Evolutionary conservation across 1,140 invertebrate genomes (phyloP).

Genomic region (Drosophila lini): DNA sequence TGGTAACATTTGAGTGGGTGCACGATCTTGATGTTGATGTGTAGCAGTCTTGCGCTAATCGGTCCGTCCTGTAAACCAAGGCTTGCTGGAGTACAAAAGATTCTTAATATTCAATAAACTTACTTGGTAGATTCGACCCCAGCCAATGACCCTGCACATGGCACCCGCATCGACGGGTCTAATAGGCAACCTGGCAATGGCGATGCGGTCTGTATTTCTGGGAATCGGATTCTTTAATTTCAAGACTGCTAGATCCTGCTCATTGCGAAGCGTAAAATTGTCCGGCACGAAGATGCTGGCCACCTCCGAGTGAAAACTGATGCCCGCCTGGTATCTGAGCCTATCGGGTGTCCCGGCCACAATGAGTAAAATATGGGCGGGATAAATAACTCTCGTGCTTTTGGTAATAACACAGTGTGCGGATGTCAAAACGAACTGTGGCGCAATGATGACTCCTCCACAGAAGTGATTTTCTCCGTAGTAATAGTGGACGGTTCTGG

Average conservation of each 20-base stretch:
- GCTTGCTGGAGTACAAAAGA: neutral
- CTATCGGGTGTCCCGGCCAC: conserved; percentile 47
- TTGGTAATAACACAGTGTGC: conserved; percentile 38
- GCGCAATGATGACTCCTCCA: conserved; percentile 34
- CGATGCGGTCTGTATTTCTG: conserved; percentile 1
- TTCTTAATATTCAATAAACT: neutral
- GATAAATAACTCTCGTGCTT: conserved; percentile 13
- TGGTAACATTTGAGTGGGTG: neutral
- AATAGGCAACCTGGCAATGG: neutral
- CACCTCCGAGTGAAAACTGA: conserved; percentile 25
- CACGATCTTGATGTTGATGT: neutral
- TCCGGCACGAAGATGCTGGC: conserved; percentile 8
- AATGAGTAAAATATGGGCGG: conserved; percentile 15
- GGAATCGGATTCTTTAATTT: neutral
- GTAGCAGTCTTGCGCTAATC: neutral
- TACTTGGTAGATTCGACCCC: conserved; percentile 49
- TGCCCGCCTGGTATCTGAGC: neutral
- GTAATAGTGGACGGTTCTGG: conserved; percentile 14
- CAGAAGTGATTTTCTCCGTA: conserved; percentile 67
- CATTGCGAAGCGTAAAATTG: conserved; percentile 49
- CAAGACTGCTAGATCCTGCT: conserved; percentile 41
- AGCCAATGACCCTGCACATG: conserved; percentile 31
- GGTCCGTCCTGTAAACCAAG: neutral
- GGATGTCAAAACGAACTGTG: conserved; percentile 26
- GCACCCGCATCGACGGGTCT: neutral